Base-by-base conservation (phyloP, 2,113 vertebrate species). In the Pomatostomus ruficeps region DNA sequence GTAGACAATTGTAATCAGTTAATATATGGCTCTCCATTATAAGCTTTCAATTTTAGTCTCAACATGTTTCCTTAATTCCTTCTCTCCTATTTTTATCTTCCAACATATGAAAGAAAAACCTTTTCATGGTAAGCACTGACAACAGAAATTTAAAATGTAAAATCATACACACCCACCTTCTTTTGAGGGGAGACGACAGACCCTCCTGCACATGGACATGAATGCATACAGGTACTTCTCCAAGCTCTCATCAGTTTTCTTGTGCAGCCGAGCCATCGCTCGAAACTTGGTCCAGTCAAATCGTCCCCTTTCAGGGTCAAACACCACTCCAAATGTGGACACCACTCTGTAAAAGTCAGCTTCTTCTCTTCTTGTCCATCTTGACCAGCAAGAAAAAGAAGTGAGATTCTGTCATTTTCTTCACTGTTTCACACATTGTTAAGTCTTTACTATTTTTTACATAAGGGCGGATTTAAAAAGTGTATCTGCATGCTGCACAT, bases 281-380 rank as follows among this genome's bases (percentile, higher is more conserved):
- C 99, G 97, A 95, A 99, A 99, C 96, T 99, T 99, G 94, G 99
- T 99, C 99, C 99, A 99, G 95, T 99, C 99, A 93, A 99, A 99
- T 4, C 98, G 97, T 17, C 98, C 98, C 59, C 98, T 97, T 73
- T 98, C 99, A 29, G 99, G 99, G 96, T 99, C 99, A 95, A 99
- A 99, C 62, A 99, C 99, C 7, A 99, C 99, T 28, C 99, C 99
- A 91, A 99, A 99, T 1, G 99, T 99, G 48, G 99, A 99, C 21
- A 99, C 99, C 11, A 99, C 99, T 45, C 99, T 98, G 90, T 99
- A 99, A 54, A 99, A 99, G 88, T 99, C 99, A 15, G 99, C 99
- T 96, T 99, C 99, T 97, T 99, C 99, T 96, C 99, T 98, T 96
- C 99, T 98, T 7, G 99, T 99, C 99, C 99, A 99, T 62, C 99